Percentiles rank a stretch among this genome's conserved stretches.
Evolutionary conservation across 2,888 invertebrate genomes (phyloP).

Genomic region (Megalurothrips usitatus): DNA sequence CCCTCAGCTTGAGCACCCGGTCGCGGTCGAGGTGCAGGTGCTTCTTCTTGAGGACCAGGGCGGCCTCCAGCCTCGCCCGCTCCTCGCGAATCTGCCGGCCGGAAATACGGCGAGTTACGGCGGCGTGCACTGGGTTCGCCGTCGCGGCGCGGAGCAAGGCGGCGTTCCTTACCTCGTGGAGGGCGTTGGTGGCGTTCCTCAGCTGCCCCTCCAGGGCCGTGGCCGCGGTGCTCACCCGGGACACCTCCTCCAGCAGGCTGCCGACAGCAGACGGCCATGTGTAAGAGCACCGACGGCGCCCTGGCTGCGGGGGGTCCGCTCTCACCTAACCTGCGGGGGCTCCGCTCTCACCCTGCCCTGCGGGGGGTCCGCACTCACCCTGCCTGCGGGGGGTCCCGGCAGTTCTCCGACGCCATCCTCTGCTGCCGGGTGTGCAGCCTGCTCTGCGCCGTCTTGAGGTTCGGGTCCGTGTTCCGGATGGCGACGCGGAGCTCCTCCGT

Average conservation of each 20-base stretch:
- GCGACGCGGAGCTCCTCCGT: background rate
- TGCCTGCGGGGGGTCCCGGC: conserved; percentile 13
- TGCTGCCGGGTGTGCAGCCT: conserved; percentile 11
- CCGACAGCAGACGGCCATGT: background rate
- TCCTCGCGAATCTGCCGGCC: background rate
- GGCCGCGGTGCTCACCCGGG: background rate
- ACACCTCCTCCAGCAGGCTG: conserved; percentile 19
- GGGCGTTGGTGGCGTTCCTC: conserved; percentile 1
- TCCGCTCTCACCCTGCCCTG: background rate
- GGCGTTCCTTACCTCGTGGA: background rate
- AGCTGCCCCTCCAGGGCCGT: conserved; percentile 15
- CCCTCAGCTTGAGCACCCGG: conserved; percentile 12
- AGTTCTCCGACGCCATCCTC: conserved; percentile 10
- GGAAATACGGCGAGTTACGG: too few relatives aligned
- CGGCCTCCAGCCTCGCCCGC: background rate
- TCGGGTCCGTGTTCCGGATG: conserved; percentile 13
- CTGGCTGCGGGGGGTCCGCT: too few relatives aligned
- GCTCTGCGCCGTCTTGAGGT: conserved; percentile 23
- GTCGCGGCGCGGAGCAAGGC: too few relatives aligned
- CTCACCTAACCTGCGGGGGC: too few relatives aligned
- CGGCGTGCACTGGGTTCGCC: too few relatives aligned
- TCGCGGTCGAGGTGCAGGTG: conserved; percentile 2
- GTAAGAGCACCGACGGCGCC: background rate
- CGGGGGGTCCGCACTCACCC: background rate
- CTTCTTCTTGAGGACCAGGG: conserved; percentile 16